Base-by-base conservation (phyloP, 2,888 invertebrate genomes). In the Belgica antarctica region DNA sequence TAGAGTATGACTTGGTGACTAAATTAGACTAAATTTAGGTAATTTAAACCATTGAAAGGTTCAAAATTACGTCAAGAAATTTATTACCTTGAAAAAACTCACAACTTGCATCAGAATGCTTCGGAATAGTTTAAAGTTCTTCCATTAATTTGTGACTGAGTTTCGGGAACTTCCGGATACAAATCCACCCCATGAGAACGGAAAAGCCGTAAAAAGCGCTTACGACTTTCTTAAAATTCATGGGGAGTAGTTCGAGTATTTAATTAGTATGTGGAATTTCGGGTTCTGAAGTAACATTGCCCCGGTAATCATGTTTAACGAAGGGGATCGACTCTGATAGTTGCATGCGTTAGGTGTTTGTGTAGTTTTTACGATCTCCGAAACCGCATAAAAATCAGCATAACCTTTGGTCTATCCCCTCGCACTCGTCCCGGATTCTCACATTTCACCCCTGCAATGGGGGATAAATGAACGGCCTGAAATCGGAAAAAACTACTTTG, bases 341-440 rank as follows among this genome's bases (percentile, higher is more conserved):
- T 62, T 36, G 17, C 8, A 27, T 62, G 28, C 62, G 28, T 62
- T 31, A 62, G 62, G 62, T 62, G 62, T 62, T 62, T 57, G 24
- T 4, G 62, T 24, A 62, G 34, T 28, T 62, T 46, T 62, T 62
- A 62, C 62, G 62, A 62, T 31, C 31, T 62, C 34, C 19, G 62
- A 62, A 31, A 19, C 62, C 34, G 31, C 62, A 62, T 62, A 62
- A 62, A 62, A 62, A 62, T 62, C 62, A 62, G 62, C 62, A 62
- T 62, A 62, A 62, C 22, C 22, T 57, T 57, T n/a, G n/a, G n/a
- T n/a, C n/a, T n/a, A n/a, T n/a, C n/a, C n/a, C n/a, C n/a, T n/a
- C n/a, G n/a, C n/a, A n/a, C n/a, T n/a, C n/a, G n/a, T n/a, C n/a
- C n/a, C n/a, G n/a, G n/a, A n/a, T n/a, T n/a, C n/a, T n/a, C n/a